These are phyloP conservation scores for Atopsyche davidsoni DNA, from an alignment of 1,140 invertebrate species.

Conservation along the genomic window DNA sequence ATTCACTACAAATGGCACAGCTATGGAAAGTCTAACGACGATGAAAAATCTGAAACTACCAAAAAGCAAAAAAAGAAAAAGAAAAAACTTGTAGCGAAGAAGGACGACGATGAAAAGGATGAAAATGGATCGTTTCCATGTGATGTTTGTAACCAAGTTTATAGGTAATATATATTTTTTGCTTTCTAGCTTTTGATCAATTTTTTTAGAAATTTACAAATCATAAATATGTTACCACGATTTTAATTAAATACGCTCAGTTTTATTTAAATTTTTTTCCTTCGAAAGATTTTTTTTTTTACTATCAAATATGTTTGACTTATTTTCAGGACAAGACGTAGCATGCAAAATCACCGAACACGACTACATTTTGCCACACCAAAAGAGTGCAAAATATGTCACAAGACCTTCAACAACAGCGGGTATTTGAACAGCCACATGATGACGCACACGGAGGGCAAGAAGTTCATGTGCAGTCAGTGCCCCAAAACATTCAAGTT, in stretches of 20 bases:
- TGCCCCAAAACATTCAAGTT: constrained; percentile 42
- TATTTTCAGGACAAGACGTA: constrained; percentile 34
- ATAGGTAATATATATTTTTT: constrained; percentile 2
- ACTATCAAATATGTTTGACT: background rate
- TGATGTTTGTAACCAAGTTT: constrained; percentile 20
- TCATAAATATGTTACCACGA: too few relatives aligned
- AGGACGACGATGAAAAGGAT: constrained; percentile 28
- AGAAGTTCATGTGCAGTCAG: constrained; percentile 34
- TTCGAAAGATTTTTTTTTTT: background rate
- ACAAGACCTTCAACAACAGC: constrained; percentile 31
- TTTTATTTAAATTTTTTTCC: background rate
- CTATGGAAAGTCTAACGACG: constrained; percentile 36
- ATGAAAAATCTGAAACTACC: constrained; percentile 32
- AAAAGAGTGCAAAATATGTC: constrained; percentile 36
- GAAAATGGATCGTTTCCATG: constrained; percentile 21
- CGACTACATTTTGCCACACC: constrained; percentile 13
- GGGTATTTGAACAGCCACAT: constrained; percentile 31
- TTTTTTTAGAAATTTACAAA: constrained; percentile 38
- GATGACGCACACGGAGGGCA: constrained; percentile 32
- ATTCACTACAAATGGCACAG: constrained; percentile 43
- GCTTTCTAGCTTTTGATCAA: too few relatives aligned
- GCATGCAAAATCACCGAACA: constrained; percentile 15
- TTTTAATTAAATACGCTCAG: constrained; percentile 25
- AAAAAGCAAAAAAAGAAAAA: constrained; percentile 32
- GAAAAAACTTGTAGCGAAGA: constrained; percentile 33